Percentiles rank a stretch among this genome's conserved stretches.
Evolutionary conservation across 2,113 vertebrate genomes (phyloP).

Genomic region (Myrmophylax atrothorax): DNA sequence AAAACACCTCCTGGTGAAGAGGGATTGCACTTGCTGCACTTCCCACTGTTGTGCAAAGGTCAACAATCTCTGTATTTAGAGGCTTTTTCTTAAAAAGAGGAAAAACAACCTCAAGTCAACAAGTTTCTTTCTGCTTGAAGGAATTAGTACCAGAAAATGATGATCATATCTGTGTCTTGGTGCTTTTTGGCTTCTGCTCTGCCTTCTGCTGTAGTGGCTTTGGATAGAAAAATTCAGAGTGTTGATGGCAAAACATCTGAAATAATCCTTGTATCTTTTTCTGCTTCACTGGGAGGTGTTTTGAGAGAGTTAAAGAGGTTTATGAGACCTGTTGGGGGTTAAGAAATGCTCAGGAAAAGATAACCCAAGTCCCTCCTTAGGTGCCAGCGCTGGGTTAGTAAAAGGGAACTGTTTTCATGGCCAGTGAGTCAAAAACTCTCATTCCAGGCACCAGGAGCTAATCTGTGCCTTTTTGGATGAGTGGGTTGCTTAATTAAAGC

Average conservation of each 20-base stretch:
- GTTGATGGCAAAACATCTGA: neutral
- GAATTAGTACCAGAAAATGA: neutral
- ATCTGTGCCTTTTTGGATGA: neutral
- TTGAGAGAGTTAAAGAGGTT: neutral
- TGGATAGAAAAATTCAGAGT: neutral
- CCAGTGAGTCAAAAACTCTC: neutral
- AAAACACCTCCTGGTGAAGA: neutral
- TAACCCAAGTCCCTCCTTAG: neutral
- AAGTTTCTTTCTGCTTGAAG: neutral
- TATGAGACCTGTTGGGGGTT: neutral
- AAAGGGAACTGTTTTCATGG: neutral
- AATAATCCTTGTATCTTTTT: neutral
- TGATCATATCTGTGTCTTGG: neutral
- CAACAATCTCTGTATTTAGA: neutral
- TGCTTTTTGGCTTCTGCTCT: neutral
- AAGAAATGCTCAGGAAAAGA: neutral
- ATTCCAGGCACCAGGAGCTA: neutral
- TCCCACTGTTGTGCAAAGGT: neutral
- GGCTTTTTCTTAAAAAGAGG: neutral
- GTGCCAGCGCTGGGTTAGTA: neutral
- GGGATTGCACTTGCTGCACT: neutral
- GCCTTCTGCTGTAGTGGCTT: neutral
- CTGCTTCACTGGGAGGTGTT: neutral
- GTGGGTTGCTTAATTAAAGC: constrained; percentile 31
- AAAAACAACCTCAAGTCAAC: neutral